These are phyloP conservation scores for Hemibagrus wyckioides DNA, from an alignment of 2,113 vertebrate genomes.

Conservation along the genomic window DNA sequence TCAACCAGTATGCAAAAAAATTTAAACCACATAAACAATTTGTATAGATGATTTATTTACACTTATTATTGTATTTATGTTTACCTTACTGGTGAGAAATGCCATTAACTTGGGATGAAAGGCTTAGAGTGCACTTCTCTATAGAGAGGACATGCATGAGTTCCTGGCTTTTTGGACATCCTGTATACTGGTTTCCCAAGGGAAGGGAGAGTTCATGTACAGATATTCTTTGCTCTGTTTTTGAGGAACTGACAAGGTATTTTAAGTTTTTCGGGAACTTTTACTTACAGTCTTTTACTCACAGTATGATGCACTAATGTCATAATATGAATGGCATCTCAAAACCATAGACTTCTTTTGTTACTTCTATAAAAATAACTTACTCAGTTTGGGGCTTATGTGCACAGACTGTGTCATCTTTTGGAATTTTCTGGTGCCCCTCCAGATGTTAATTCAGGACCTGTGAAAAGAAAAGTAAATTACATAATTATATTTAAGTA, in stretches of 20 bases:
- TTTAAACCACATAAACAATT: neutral
- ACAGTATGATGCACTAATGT: neutral
- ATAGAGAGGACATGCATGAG: neutral
- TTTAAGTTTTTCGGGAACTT: too few species aligned
- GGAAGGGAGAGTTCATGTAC: too few species aligned
- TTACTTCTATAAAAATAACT: conserved; percentile 55
- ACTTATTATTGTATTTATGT: neutral
- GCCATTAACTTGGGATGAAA: neutral
- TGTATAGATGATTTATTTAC: neutral
- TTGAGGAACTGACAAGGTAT: too few species aligned
- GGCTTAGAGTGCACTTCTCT: neutral
- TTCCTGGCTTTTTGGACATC: neutral
- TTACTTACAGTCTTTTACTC: too few species aligned
- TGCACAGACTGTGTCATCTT: conserved; percentile 85
- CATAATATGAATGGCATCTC: neutral
- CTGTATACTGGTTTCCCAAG: neutral
- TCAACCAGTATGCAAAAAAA: too few species aligned
- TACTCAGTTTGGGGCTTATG: conserved; percentile 85
- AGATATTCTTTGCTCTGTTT: too few species aligned
- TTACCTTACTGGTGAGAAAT: neutral
- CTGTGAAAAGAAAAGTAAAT: conserved; percentile 54
- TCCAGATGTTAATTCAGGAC: conserved; percentile 62
- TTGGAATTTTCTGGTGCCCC: conserved; percentile 58
- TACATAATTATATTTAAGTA: neutral
- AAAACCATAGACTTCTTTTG: neutral